phyloP scores from a whole-genome alignment of 2,113 vertebrate genomes.

The Menidia beryllina region DNA sequence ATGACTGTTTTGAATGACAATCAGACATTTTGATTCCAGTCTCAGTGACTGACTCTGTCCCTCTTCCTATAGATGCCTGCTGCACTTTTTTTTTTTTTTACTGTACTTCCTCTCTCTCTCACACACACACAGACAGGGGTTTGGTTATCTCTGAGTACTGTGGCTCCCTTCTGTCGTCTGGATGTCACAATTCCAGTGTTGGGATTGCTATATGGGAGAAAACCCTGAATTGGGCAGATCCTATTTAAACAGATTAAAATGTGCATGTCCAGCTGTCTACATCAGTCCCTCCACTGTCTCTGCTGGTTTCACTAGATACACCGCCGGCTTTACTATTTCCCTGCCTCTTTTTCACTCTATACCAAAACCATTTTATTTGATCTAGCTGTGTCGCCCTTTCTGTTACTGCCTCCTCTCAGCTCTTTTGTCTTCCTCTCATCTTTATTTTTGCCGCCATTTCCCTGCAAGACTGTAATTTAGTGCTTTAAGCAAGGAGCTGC shows the following conservation, averaged over 20 bases:
- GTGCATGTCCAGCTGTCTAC: slow-evolving; percentile 73
- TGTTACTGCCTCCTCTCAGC: slow-evolving; percentile 31
- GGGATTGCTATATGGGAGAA: slow-evolving; percentile 59
- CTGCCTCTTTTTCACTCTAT: slow-evolving; percentile 16
- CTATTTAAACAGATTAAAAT: slow-evolving; percentile 77
- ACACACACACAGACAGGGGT: slow-evolving; percentile 6
- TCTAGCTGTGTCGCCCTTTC: slow-evolving; percentile 34
- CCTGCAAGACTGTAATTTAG: slow-evolving; percentile 52
- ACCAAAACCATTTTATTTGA: slow-evolving; percentile 48
- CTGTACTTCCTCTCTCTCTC: slow-evolving; percentile 20
- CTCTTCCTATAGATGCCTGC: slow-evolving; percentile 17
- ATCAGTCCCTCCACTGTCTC: slow-evolving; percentile 54
- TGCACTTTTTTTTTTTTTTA: too few species aligned
- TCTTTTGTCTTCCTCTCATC: slow-evolving; percentile 39
- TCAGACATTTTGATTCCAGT: slow-evolving; percentile 33
- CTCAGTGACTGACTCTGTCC: slow-evolving; percentile 10
- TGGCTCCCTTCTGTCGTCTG: slow-evolving; percentile 61
- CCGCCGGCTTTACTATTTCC: slow-evolving; percentile 19
- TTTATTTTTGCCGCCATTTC: slow-evolving; percentile 47
- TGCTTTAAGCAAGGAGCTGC: slow-evolving; percentile 58
- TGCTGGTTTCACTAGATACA: slow-evolving; percentile 58
- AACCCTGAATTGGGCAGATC: slow-evolving; percentile 66
- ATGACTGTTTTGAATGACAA: too few species aligned
- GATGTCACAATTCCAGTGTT: slow-evolving; percentile 62
- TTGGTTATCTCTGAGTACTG: slow-evolving; percentile 44